phyloP scores from a whole-genome alignment of 2,113 vertebrate genomes.

The Melanotaenia duboulayi region DNA sequence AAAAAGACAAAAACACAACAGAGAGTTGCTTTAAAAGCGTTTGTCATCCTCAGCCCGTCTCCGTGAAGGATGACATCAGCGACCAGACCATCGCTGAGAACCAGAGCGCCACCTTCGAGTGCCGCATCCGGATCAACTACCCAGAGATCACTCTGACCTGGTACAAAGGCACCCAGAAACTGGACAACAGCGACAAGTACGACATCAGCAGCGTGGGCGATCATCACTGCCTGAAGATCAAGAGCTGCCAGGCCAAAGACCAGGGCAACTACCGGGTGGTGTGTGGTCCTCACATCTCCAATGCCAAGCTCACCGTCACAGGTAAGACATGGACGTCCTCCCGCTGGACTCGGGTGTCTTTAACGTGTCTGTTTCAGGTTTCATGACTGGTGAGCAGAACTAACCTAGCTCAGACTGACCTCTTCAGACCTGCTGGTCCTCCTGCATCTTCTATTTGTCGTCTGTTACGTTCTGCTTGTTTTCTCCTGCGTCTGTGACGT shows the following conservation, averaged over 20 bases:
- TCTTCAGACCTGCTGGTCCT: conserved; percentile 50
- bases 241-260: conserved; percentile 88
- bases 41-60: conserved; percentile 86
- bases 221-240: conserved; percentile 88
- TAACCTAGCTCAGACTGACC: conserved; percentile 50
- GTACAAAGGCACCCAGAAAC: conserved; percentile 97
- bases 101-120: conserved; percentile 90
- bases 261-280: conserved; percentile 95
- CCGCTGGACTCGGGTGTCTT: neutral
- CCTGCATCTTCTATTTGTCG: neutral
- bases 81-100: conserved; percentile 87
- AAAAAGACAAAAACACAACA: no score
- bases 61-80: conserved; percentile 90
- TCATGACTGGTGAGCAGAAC: conserved; percentile 25
- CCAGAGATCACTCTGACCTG: conserved; percentile 96
- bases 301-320: conserved; percentile 90
- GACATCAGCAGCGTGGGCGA: conserved; percentile 89
- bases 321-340: conserved; percentile 81
- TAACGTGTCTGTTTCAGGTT: conserved; percentile 12
- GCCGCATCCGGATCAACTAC: conserved; percentile 94
- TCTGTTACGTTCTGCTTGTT: conserved; percentile 3
- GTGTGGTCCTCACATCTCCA: conserved; percentile 96
- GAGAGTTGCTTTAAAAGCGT: no score
- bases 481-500: conserved; percentile 13
- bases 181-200: conserved; percentile 89